A percentile compares a stretch with the other conserved stretches of the same genome.
Evolutionary conservation across 2,888 invertebrate species (phyloP).

Genomic region (Oscheius onirici): DNA sequence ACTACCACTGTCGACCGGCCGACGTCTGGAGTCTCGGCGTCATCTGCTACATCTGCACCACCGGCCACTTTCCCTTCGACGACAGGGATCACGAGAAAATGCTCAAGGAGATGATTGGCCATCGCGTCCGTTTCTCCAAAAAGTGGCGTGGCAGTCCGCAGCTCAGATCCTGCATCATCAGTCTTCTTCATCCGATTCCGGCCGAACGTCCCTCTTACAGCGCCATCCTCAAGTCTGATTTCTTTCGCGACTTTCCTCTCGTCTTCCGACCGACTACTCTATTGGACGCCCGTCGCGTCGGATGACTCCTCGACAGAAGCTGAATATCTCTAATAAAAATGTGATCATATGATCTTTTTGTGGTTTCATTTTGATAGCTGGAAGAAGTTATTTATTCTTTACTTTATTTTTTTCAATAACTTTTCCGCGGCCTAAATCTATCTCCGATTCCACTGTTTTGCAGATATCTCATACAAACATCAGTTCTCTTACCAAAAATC

Average conservation of each 20-base stretch:
- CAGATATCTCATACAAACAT: too few species aligned
- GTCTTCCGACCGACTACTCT: too few species aligned
- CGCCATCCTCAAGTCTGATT: constrained; percentile 47
- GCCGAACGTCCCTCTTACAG: constrained; percentile 48
- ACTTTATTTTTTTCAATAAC: too few species aligned
- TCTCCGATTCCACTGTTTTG: too few species aligned
- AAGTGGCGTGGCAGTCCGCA: constrained; percentile 33
- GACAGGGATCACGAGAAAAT: constrained; percentile 56
- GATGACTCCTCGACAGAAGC: too few species aligned
- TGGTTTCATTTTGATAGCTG: too few species aligned
- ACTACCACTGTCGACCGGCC: constrained; percentile 72
- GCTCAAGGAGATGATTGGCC: constrained; percentile 45
- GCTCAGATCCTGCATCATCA: constrained; percentile 51
- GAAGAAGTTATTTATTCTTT: too few species aligned
- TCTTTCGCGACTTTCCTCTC: constrained; percentile 49
- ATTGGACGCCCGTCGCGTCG: too few species aligned
- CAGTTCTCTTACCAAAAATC: too few species aligned
- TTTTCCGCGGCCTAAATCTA: too few species aligned
- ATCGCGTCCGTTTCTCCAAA: constrained; percentile 38
- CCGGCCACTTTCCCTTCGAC: constrained; percentile 64
- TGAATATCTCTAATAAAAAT: too few species aligned
- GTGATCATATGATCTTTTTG: too few species aligned
- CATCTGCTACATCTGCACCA: constrained; percentile 82
- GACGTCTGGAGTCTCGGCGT: constrained; percentile 85
- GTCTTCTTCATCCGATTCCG: constrained; percentile 60